Percentiles rank a stretch among this genome's conserved stretches.
Conservation (phyloP, 53 echinoderm and acorn worm genomes). For the Mesocentrotus franciscanus region DNA sequence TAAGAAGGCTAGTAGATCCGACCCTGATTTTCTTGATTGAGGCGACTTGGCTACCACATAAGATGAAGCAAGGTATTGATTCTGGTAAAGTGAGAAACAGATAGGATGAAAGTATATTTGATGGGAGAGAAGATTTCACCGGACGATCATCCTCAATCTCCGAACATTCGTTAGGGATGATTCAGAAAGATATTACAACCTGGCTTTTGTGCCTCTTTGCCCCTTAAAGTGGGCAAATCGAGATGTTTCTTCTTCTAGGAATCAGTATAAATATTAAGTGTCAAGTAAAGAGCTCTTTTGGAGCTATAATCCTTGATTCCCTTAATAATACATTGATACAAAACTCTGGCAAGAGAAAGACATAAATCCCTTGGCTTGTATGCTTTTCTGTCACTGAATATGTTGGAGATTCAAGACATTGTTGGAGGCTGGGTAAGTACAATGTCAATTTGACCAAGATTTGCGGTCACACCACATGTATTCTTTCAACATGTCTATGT, state of each 20-base stretch:
- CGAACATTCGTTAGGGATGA: no score
- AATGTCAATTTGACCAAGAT: no score
- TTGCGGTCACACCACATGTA: no score
- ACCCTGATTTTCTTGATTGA: neutral
- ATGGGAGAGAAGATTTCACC: no score
- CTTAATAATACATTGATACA: neutral
- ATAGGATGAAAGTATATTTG: no score
- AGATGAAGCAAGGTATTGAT: no score
- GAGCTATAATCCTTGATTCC: neutral
- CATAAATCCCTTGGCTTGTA: neutral
- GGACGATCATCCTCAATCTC: no score
- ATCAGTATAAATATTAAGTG: neutral
- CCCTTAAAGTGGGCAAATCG: neutral
- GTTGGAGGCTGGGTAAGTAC: no score
- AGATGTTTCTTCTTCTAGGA: neutral
- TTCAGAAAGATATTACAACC: neutral
- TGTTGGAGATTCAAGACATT: neutral
- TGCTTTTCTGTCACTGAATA: neutral
- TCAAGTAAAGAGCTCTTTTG: neutral
- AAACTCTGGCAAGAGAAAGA: neutral
- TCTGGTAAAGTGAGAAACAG: no score
- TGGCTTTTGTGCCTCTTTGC: neutral
- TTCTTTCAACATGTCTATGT: no score
- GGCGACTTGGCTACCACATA: neutral
- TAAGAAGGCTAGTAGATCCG: neutral